Conservation (phyloP, 2,797 vertebrate genomes). For the Gallirallus australis region DNA sequence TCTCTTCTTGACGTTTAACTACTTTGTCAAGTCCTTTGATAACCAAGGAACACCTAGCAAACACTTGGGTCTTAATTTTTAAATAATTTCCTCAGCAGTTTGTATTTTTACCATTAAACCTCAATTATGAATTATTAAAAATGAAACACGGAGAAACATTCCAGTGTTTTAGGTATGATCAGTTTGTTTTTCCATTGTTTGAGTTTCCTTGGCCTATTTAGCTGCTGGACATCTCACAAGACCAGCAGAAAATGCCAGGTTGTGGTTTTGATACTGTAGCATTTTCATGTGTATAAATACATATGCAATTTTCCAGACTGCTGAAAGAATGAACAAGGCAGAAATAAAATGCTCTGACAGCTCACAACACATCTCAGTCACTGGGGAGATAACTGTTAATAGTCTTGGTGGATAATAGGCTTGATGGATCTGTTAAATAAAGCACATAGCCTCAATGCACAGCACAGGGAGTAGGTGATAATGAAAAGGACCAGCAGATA, state of each 20-base stretch:
- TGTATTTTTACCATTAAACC: not conserved
- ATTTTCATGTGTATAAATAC: not conserved
- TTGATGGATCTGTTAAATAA: slow-evolving; percentile 50
- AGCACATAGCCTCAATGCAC: not conserved
- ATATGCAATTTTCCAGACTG: not conserved
- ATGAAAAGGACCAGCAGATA: slow-evolving; percentile 3
- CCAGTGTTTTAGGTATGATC: not conserved
- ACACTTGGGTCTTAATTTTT: not conserved
- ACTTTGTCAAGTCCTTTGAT: not conserved
- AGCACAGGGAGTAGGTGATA: not conserved
- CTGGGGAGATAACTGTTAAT: slow-evolving; percentile 27
- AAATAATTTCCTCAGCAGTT: not conserved
- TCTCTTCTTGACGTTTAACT: not conserved
- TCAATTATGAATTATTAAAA: not conserved
- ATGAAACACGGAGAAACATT: not conserved
- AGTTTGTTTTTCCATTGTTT: not conserved
- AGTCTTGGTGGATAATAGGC: slow-evolving; percentile 17
- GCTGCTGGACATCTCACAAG: not conserved
- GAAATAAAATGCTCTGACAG: slow-evolving; percentile 50
- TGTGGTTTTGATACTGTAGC: not conserved
- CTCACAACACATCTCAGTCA: not conserved
- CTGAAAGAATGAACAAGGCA: slow-evolving; percentile 34
- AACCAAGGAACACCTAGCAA: not conserved
- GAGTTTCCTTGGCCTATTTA: not conserved
- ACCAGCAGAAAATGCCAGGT: not conserved